A percentile compares a stretch with the other conserved stretches of the same genome.
phyloP scores from a whole-genome alignment of 2,113 vertebrate species.

The Xerus inauris region DNA sequence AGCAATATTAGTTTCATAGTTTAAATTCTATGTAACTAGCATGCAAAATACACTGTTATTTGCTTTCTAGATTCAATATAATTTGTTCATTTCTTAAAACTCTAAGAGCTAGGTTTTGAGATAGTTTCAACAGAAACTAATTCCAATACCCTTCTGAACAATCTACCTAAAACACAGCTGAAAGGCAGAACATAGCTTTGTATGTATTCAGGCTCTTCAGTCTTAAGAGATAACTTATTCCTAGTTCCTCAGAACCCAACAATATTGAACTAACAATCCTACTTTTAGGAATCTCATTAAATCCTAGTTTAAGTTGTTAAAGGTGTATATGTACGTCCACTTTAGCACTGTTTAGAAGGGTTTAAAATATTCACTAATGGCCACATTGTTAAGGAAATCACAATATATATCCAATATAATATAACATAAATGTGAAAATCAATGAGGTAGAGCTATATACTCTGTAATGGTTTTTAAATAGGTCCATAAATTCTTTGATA shows the following conservation, averaged over 20 bases:
- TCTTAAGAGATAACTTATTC: background rate
- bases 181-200: background rate
- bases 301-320: background rate
- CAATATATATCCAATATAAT: background rate
- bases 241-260: background rate
- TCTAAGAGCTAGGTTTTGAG: constrained; percentile 1
- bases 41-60: background rate
- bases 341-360: background rate
- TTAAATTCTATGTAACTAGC: background rate
- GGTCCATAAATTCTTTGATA: background rate
- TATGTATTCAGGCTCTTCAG: background rate
- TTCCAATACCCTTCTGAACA: background rate
- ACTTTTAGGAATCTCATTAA: background rate
- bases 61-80: background rate
- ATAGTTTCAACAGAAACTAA: background rate
- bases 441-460: background rate
- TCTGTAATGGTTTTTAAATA: background rate
- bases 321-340: background rate
- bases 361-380: background rate
- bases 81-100: background rate
- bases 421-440: background rate
- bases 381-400: background rate
- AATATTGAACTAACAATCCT: background rate
- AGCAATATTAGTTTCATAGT: background rate
- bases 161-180: background rate